Evolutionary conservation across 1,140 invertebrate genomes (phyloP).

Genomic region (Drosophila teissieri): DNA sequence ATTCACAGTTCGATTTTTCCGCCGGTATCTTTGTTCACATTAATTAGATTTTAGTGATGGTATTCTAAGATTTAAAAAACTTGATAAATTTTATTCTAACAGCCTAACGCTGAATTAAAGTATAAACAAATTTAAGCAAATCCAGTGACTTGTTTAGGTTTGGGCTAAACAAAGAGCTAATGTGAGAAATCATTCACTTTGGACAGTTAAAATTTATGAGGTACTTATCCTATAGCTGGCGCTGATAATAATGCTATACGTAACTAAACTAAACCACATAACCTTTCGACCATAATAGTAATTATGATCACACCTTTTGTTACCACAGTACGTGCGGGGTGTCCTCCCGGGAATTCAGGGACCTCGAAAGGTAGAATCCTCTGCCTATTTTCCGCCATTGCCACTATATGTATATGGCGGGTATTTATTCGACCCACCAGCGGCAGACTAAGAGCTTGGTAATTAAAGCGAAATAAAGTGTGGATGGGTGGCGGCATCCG

Average conservation of each 20-base stretch:
- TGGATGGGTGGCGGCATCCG: constrained; percentile 48
- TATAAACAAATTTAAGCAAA: too few relatives aligned
- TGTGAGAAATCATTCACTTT: too few relatives aligned
- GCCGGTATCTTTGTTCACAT: not conserved
- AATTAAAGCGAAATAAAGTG: constrained; percentile 65
- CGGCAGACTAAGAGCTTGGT: constrained; percentile 42
- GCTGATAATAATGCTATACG: not conserved
- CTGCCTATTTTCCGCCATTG: not conserved
- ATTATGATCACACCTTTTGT: constrained; percentile 17
- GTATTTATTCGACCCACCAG: constrained; percentile 6
- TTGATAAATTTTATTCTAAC: not conserved
- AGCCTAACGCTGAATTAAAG: too few relatives aligned
- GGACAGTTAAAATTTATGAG: too few relatives aligned
- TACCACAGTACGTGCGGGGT: constrained; percentile 4
- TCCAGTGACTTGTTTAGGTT: too few relatives aligned
- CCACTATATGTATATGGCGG: not conserved
- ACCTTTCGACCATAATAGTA: constrained; percentile 5
- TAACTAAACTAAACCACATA: not conserved
- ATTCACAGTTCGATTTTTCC: not conserved
- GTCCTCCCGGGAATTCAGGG: constrained; percentile 2
- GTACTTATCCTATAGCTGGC: too few relatives aligned
- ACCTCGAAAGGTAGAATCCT: constrained; percentile 5
- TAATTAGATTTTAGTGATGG: constrained; percentile 1
- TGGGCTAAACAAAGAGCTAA: too few relatives aligned
- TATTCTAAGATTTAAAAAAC: not conserved